These are phyloP conservation scores for Oplegnathus fasciatus DNA, from an alignment of 2,113 vertebrate species.

Conservation along the genomic window DNA sequence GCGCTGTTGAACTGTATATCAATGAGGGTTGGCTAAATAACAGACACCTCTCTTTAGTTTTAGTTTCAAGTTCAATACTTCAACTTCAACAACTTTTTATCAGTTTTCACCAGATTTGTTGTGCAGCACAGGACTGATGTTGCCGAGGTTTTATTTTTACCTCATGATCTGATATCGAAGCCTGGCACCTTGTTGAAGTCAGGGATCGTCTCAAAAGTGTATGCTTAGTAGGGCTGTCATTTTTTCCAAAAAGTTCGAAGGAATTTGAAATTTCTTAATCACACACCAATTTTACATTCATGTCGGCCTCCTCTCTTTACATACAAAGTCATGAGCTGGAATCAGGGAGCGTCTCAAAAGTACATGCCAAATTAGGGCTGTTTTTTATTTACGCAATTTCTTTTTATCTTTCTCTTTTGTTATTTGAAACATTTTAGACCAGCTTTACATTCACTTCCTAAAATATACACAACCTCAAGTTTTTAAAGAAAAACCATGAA, in stretches of 20 bases:
- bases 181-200: neutral
- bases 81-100: neutral
- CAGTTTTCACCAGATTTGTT: neutral
- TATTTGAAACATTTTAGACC: neutral
- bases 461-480: neutral
- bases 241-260: too few species aligned
- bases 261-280: too few species aligned
- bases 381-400: neutral
- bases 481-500: neutral
- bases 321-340: neutral
- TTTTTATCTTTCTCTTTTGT: neutral
- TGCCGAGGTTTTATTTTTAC: neutral
- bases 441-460: neutral
- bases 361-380: neutral
- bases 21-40: neutral
- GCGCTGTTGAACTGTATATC: neutral
- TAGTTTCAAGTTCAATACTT: neutral
- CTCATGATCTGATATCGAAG: neutral
- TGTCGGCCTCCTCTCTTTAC: neutral
- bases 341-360: too few species aligned
- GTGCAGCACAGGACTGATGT: neutral
- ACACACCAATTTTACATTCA: too few species aligned
- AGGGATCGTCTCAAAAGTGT: neutral
- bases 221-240: too few species aligned
- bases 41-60: neutral